Conservation (phyloP, 1,140 invertebrate genomes). For the Hypothenemus hampei region DNA sequence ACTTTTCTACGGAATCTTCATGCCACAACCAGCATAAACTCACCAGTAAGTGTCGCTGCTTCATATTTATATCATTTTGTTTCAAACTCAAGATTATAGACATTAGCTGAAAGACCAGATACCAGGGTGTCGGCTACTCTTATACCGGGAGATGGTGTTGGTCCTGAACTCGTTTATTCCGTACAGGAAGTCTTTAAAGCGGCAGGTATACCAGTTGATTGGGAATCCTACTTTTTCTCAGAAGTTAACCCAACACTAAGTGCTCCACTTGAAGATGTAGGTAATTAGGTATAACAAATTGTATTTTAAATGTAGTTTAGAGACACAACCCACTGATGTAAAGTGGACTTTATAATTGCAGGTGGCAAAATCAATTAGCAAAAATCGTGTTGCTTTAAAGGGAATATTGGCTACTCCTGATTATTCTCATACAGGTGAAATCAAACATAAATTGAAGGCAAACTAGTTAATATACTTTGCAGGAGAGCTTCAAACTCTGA, state of each 20-base stretch:
- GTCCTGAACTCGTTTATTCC: slow-evolving; percentile 90
- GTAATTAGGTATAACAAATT: not conserved
- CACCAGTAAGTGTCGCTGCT: too few relatives aligned
- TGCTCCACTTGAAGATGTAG: slow-evolving; percentile 74
- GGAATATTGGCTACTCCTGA: slow-evolving; percentile 92
- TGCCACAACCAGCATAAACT: too few relatives aligned
- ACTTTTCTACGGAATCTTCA: too few relatives aligned
- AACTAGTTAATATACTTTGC: not conserved
- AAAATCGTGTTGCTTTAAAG: slow-evolving; percentile 93
- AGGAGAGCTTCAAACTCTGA: slow-evolving; percentile 82
- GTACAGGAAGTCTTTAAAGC: slow-evolving; percentile 93
- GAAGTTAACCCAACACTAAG: slow-evolving; percentile 90
- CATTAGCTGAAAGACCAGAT: slow-evolving; percentile 48
- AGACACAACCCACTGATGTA: too few relatives aligned
- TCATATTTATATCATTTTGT: too few relatives aligned
- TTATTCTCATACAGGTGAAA: slow-evolving; percentile 71
- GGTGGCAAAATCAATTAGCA: slow-evolving; percentile 83
- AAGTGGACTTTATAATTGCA: not conserved
- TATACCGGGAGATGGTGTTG: slow-evolving; percentile 98
- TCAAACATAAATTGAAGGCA: too few relatives aligned
- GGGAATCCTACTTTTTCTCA: slow-evolving; percentile 83
- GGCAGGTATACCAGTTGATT: slow-evolving; percentile 80
- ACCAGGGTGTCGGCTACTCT: slow-evolving; percentile 82
- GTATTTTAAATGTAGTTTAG: not conserved
- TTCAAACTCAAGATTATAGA: slow-evolving; percentile 3